These are phyloP conservation scores for Phoeniculus purpureus DNA, from an alignment of 2,797 vertebrate species.

Conservation along the genomic window DNA sequence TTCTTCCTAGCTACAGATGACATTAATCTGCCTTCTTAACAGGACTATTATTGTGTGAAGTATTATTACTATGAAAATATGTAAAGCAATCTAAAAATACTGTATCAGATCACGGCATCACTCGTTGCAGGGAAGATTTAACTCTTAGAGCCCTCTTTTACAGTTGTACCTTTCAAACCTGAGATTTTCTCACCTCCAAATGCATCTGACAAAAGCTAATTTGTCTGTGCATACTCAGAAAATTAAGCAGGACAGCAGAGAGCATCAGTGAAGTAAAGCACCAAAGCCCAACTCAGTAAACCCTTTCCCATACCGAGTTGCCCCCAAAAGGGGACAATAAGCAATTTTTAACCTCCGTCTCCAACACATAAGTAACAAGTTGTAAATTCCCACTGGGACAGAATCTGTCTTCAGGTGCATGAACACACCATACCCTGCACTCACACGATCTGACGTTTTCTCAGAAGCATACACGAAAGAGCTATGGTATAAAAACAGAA, in stretches of 20 bases:
- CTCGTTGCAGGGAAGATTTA: neutral
- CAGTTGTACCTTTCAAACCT: neutral
- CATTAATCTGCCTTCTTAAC: constrained; percentile 19
- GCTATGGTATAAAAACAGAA: neutral
- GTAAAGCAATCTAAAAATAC: constrained; percentile 34
- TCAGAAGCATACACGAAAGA: neutral
- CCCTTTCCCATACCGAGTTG: neutral
- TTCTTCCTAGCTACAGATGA: neutral
- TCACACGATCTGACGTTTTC: neutral
- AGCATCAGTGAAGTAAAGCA: neutral
- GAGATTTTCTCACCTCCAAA: neutral
- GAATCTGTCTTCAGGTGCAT: neutral
- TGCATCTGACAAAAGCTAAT: neutral
- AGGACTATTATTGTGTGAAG: constrained; percentile 12
- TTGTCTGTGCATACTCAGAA: neutral
- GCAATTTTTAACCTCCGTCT: neutral
- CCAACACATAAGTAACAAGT: neutral
- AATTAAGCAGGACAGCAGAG: neutral
- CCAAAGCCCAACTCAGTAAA: neutral
- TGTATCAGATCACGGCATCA: neutral
- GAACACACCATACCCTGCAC: neutral
- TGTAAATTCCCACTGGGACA: neutral
- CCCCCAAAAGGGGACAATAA: neutral
- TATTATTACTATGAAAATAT: constrained; percentile 6
- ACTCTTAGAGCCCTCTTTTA: neutral